phyloP scores from a whole-genome alignment of 2,888 invertebrate genomes.

The Chorisops tibialis region DNA sequence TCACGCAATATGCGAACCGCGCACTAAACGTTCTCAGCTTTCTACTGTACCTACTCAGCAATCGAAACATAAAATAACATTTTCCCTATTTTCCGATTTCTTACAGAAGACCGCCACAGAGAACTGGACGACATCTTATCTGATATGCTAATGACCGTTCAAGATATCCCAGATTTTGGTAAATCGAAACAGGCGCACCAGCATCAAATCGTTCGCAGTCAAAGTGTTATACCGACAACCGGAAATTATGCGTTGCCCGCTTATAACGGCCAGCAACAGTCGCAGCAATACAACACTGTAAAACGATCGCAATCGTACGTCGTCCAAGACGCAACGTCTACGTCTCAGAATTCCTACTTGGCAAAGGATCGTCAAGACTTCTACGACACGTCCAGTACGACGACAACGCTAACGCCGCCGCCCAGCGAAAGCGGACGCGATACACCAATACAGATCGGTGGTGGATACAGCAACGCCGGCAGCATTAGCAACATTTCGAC shows the following conservation, averaged over 20 bases:
- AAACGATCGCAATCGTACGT: constrained; percentile 37
- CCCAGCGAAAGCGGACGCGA: constrained; percentile 41
- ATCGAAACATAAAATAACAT: no score
- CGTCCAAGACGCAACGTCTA: neutral
- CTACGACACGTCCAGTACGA: constrained; percentile 41
- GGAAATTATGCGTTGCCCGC: constrained; percentile 13
- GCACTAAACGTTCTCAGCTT: no score
- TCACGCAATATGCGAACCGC: no score
- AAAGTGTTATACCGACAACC: constrained; percentile 35
- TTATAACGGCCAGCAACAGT: neutral
- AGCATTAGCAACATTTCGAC: constrained; percentile 35
- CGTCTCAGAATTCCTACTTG: constrained; percentile 3
- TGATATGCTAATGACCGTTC: constrained; percentile 84
- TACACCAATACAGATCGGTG: constrained; percentile 35
- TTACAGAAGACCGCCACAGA: constrained; percentile 54
- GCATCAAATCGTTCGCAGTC: constrained; percentile 34
- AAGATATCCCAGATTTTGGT: constrained; percentile 67
- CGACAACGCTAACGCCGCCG: constrained; percentile 41
- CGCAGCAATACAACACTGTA: constrained; percentile 33
- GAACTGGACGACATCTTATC: constrained; percentile 81
- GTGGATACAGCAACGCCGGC: neutral
- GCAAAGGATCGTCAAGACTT: constrained; percentile 36
- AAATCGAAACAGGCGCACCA: constrained; percentile 24
- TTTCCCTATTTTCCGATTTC: no score
- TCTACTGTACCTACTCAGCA: no score